phyloP scores from a whole-genome alignment of 2,888 invertebrate species.

The Chaetoderma sp. region DNA sequence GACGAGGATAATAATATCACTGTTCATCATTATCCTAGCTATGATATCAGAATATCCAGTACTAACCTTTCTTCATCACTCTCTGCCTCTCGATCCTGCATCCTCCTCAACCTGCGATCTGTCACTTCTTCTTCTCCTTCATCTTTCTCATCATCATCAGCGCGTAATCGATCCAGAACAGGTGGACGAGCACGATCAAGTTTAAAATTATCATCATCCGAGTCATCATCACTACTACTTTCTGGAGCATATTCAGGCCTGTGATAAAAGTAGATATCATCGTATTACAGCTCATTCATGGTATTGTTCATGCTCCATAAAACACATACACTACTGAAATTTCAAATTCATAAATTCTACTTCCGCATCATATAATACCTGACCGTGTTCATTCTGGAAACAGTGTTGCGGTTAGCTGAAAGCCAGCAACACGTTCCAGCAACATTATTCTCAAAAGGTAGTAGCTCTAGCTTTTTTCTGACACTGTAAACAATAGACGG shows the following conservation, averaged over 20 bases:
- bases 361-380: background rate
- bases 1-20: too few relatives aligned
- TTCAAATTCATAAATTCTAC: background rate
- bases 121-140: conserved; percentile 69
- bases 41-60: too few relatives aligned
- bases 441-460: too few relatives aligned
- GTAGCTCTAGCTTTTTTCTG: too few relatives aligned
- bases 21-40: too few relatives aligned
- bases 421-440: too few relatives aligned
- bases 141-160: conserved; percentile 31
- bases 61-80: conserved; percentile 65
- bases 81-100: conserved; percentile 71
- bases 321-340: background rate
- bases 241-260: conserved; percentile 92
- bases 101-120: conserved; percentile 84
- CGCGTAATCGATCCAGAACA: conserved; percentile 24
- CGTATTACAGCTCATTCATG: background rate
- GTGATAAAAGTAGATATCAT: conserved; percentile 23
- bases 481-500: too few relatives aligned
- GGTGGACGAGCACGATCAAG: conserved; percentile 44
- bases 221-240: conserved; percentile 84
- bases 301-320: too few relatives aligned
- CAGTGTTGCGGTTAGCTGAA: too few relatives aligned
- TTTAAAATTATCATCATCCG: conserved; percentile 81
- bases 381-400: too few relatives aligned